Evolutionary conservation across 2,113 vertebrate genomes (phyloP).

Genomic region (Helogale parvula): DNA sequence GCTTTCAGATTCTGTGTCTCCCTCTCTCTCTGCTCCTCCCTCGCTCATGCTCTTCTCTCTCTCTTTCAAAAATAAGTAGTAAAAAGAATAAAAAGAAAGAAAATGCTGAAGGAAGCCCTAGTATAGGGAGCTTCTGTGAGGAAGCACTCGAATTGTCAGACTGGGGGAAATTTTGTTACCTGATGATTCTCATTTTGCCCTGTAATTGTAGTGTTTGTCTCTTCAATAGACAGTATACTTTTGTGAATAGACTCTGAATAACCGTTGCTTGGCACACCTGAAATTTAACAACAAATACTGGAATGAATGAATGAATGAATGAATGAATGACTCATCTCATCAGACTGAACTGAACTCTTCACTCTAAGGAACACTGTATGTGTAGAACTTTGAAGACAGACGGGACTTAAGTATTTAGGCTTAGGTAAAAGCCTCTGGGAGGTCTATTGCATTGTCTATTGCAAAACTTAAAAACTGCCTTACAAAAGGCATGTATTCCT

Average conservation of each 20-base stretch:
- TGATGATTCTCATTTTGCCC: neutral
- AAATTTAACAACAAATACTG: neutral
- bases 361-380: neutral
- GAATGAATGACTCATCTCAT: neutral
- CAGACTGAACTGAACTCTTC: neutral
- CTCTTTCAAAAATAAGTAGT: too few species aligned
- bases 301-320: neutral
- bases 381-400: neutral
- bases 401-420: neutral
- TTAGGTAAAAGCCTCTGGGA: neutral
- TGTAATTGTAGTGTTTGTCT: neutral
- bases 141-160: neutral
- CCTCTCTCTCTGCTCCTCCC: too few species aligned
- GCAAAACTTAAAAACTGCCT: neutral
- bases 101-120: too few species aligned
- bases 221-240: neutral
- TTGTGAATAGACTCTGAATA: neutral
- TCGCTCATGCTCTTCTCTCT: too few species aligned
- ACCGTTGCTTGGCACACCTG: neutral
- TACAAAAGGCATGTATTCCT: neutral
- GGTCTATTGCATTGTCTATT: neutral
- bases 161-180: neutral
- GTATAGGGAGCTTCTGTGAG: neutral
- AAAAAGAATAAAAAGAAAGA: too few species aligned
- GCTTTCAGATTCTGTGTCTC: too few species aligned